Conservation (phyloP, 2,797 vertebrate species). For the Oreortyx pictus region DNA sequence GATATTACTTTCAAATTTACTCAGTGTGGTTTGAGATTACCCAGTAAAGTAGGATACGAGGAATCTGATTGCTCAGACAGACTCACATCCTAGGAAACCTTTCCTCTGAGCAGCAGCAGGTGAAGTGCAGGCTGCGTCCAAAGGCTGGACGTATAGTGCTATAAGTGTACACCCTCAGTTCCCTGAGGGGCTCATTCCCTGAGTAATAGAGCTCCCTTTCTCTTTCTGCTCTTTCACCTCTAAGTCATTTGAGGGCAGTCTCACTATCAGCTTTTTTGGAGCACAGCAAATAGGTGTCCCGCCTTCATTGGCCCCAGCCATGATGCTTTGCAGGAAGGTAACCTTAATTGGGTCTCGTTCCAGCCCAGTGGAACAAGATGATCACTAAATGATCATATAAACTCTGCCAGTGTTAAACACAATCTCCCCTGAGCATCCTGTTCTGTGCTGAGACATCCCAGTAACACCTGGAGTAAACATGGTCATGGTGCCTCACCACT, state of each 20-base stretch:
- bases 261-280: neutral
- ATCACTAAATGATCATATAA: neutral
- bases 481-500: neutral
- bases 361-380: neutral
- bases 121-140: neutral
- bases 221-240: neutral
- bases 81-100: neutral
- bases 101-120: neutral
- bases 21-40: neutral
- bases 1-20: neutral
- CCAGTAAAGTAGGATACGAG: neutral
- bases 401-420: neutral
- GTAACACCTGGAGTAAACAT: neutral
- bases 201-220: neutral
- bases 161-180: neutral
- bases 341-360: fast-evolving
- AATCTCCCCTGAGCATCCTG: neutral
- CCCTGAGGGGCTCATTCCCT: neutral
- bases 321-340: neutral
- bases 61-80: neutral
- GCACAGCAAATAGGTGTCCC: fast-evolving
- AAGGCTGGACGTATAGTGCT: neutral
- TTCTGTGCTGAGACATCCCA: neutral
- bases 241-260: neutral
- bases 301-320: fast-evolving